A percentile compares a stretch with the other conserved stretches of the same genome.
These are phyloP conservation scores for Syngnathus acus DNA, from an alignment of 2,797 vertebrate genomes.

Conservation along the genomic window DNA sequence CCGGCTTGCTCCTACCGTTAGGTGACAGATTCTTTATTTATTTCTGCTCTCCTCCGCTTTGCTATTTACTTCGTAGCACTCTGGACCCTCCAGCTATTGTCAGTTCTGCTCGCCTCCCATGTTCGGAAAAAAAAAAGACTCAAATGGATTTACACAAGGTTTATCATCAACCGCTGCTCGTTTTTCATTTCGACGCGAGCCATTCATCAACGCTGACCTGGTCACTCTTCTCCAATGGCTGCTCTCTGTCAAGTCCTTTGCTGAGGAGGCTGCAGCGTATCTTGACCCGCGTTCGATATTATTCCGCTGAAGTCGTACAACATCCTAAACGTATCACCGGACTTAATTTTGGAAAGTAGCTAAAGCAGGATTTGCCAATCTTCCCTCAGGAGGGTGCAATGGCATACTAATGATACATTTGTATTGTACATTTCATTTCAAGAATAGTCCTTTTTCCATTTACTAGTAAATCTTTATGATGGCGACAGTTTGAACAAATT, in stretches of 20 bases:
- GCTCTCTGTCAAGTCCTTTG: conserved; percentile 26
- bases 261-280: background rate
- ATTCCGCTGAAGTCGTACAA: background rate
- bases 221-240: conserved; percentile 41
- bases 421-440: background rate
- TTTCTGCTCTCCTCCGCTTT: conserved; percentile 58
- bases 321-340: background rate
- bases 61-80: conserved; percentile 67
- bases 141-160: conserved; percentile 69
- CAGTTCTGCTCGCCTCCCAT: conserved; percentile 73
- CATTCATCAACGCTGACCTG: conserved; percentile 39
- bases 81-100: conserved; percentile 71
- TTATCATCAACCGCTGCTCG: conserved; percentile 61
- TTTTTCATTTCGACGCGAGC: conserved; percentile 28
- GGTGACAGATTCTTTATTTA: conserved; percentile 72
- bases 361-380: background rate
- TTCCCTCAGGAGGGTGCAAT: background rate
- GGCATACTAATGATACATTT: background rate
- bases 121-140: conserved; percentile 52
- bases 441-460: background rate
- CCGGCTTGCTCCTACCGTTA: conserved; percentile 65
- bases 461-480: background rate
- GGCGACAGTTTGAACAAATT: background rate
- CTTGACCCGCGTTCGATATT: background rate
- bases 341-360: background rate